Evolutionary conservation across 2,113 vertebrate species (phyloP), one percentile per base, ranked within the genome.

Genomic region (Phodopus roborovskii): DNA sequence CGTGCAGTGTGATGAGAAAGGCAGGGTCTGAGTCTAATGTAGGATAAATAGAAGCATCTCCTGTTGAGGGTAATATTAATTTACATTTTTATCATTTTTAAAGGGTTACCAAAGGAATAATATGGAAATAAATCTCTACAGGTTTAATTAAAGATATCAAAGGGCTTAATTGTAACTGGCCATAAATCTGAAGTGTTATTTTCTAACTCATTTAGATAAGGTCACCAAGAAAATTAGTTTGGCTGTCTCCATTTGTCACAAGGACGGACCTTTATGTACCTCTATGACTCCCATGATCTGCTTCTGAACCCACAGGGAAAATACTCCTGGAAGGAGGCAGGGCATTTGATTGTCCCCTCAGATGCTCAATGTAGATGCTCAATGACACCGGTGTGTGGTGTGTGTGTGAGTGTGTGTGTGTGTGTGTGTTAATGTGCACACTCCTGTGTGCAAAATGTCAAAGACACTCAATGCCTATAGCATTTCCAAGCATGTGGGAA

Each of bases 91-190:
- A 98, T 98, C 97, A 97, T 98, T 98, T 98, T 98, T 97, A 97
- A 98, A 98, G 97, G 98, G 97, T 98, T 97, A 98, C 97, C 96
- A 92, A 96, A 98, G 97, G 97, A 98, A 97, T 85, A 56, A 96
- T 96, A 85, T 66, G 68, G 98, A 96, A 98, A 99, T 98, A 98
- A 98, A 98, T 99, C 98, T 98, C 97, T 96, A 92, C 96, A 94
- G 98, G 97, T 97, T 98, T 98, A 98, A 98, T 98, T 98, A 99
- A 98, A 98, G 94, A 97, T 96, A 98, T 98, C 97, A 98, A 97
- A 98, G 98, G 97, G 94, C 97, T 98, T 98, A 98, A 98, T 98
- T 98, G 98, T 97, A 97, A 97, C 95, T 26, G 64, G 98, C 81
- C 98, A 98, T 98, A 98, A 98, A 98, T 98, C 98, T 97, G 71